Evolutionary conservation across 2,888 invertebrate species (phyloP).

Genomic region (Troides oblongomaculatus): DNA sequence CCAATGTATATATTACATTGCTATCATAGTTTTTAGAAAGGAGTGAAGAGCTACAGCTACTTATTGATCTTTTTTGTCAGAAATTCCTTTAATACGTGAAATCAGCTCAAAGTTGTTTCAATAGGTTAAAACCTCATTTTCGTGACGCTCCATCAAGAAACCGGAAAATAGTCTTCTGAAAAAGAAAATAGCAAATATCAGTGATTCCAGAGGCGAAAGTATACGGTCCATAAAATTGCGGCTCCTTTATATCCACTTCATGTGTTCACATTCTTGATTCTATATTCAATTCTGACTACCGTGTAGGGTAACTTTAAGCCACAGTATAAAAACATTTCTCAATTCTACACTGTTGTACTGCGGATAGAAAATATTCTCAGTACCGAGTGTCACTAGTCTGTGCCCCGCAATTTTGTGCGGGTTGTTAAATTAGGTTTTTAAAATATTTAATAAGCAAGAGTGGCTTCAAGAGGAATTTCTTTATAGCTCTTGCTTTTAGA

Average conservation of each 20-base stretch:
- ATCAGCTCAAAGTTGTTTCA: constrained; percentile 1
- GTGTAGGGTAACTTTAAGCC: constrained; percentile 32
- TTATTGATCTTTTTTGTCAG: too few relatives aligned
- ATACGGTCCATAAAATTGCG: constrained; percentile 38
- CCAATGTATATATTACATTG: too few relatives aligned
- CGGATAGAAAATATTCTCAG: background rate
- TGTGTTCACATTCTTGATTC: constrained; percentile 38
- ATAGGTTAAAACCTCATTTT: background rate
- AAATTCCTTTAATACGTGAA: background rate
- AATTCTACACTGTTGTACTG: constrained; percentile 7
- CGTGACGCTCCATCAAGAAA: constrained; percentile 8
- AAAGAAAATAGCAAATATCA: constrained; percentile 32
- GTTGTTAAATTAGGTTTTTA: constrained; percentile 39
- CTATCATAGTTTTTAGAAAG: too few relatives aligned
- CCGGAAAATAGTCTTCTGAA: constrained; percentile 8
- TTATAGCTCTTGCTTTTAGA: constrained; percentile 4
- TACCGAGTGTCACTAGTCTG: constrained; percentile 5
- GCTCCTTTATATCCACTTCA: constrained; percentile 42
- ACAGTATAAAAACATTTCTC: constrained; percentile 34
- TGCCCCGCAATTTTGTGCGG: constrained; percentile 41
- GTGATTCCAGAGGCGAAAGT: constrained; percentile 34
- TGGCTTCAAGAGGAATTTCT: background rate
- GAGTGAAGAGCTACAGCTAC: too few relatives aligned
- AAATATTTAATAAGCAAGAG: constrained; percentile 35
- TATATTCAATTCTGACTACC: constrained; percentile 46